phyloP scores from a whole-genome alignment of 2,888 invertebrate species.

The Acrocyrtus sp. region DNA sequence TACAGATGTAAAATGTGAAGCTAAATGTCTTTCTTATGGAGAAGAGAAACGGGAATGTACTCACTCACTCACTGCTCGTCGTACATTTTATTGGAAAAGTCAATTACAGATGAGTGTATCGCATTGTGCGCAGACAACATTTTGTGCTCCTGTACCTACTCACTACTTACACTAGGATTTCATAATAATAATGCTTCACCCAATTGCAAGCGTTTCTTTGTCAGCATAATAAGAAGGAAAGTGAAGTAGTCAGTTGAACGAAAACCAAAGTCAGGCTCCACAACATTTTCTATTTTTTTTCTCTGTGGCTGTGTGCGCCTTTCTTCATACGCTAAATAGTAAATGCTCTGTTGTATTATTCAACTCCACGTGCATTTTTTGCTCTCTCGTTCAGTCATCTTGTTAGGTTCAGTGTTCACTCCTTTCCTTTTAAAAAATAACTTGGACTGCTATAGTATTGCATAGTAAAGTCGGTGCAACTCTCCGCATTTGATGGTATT shows the following conservation, averaged over 20 bases:
- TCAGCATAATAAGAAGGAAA: no score
- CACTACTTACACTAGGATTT: no score
- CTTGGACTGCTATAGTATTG: neutral
- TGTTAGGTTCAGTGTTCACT: neutral
- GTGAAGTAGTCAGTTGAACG: no score
- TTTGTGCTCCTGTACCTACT: no score
- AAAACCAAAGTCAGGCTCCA: no score
- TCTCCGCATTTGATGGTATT: neutral
- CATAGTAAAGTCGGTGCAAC: no score
- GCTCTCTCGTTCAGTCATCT: constrained; percentile 4
- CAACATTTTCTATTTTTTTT: no score
- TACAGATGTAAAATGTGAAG: neutral
- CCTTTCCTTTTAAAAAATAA: no score
- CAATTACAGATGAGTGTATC: constrained; percentile 33
- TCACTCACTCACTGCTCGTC: neutral
- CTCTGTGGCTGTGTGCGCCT: no score
- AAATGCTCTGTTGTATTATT: constrained; percentile 12
- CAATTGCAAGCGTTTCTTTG: no score
- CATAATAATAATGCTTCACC: no score
- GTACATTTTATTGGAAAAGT: constrained; percentile 19
- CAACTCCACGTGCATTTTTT: constrained; percentile 58
- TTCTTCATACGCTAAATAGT: neutral
- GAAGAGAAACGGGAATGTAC: neutral
- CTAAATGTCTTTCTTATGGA: neutral
- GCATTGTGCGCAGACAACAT: neutral